These are phyloP conservation scores for Pseudochirops corinnae DNA, from an alignment of 2,797 vertebrate genomes.

Conservation along the genomic window DNA sequence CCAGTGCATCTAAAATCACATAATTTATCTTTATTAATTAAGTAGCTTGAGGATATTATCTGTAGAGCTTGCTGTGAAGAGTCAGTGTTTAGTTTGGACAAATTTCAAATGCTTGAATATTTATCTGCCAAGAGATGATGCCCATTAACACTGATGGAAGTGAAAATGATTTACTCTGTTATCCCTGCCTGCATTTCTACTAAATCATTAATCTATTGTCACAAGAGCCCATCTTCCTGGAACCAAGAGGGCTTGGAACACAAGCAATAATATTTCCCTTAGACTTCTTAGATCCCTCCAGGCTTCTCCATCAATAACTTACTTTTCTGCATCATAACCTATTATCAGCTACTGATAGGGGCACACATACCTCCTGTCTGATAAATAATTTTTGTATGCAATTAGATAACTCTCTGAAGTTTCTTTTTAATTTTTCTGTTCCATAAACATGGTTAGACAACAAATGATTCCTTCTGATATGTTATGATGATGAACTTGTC, in stretches of 20 bases:
- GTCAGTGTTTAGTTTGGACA: neutral
- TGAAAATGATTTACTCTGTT: neutral
- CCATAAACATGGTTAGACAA: neutral
- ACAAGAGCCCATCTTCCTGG: neutral
- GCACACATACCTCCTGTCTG: neutral
- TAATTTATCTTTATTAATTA: conserved; percentile 39
- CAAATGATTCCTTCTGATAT: neutral
- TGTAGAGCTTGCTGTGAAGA: neutral
- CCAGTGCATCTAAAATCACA: neutral
- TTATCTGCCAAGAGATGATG: neutral
- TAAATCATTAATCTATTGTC: neutral
- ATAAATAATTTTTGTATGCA: neutral
- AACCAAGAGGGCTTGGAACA: neutral
- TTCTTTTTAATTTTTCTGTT: neutral
- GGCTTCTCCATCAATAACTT: neutral
- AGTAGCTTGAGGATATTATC: conserved; percentile 12
- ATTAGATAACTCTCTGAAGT: neutral
- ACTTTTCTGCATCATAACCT: neutral
- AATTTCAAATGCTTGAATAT: conserved; percentile 6
- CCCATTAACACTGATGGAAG: neutral
- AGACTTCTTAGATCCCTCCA: neutral
- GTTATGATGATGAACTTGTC: neutral
- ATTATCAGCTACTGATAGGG: neutral
- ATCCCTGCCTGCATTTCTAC: neutral
- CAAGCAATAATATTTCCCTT: neutral